phyloP scores from a whole-genome alignment of 2,797 vertebrate genomes.

The Sebastes jordani region DNA sequence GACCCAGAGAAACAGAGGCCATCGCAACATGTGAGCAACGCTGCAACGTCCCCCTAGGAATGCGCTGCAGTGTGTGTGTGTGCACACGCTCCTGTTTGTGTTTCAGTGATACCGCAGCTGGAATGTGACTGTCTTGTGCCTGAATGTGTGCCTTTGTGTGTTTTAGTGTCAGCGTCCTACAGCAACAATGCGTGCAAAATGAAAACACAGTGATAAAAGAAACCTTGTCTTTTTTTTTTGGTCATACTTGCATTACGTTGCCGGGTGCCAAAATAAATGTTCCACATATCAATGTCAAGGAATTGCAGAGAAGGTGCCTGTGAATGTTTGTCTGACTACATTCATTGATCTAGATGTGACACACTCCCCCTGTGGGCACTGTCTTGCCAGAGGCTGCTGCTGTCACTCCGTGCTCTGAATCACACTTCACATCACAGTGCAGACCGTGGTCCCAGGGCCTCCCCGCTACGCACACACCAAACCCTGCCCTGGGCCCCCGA shows the following conservation, averaged over 20 bases:
- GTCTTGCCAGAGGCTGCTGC: slow-evolving; percentile 63
- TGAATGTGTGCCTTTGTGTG: slow-evolving; percentile 75
- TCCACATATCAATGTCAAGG: slow-evolving; percentile 54
- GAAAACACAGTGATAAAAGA: slow-evolving; percentile 38
- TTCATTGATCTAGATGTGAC: slow-evolving; percentile 62
- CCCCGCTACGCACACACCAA: slow-evolving; percentile 57
- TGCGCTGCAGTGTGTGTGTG: slow-evolving; percentile 62
- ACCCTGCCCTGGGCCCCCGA: slow-evolving; percentile 63
- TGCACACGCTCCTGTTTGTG: slow-evolving; percentile 76
- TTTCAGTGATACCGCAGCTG: slow-evolving; percentile 73
- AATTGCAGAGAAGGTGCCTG: slow-evolving; percentile 15
- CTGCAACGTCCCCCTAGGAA: slow-evolving; percentile 67
- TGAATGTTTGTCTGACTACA: slow-evolving; percentile 52
- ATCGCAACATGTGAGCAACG: slow-evolving; percentile 70
- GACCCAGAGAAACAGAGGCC: slow-evolving; percentile 78
- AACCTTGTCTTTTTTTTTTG: slow-evolving; percentile 8
- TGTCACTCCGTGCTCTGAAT: slow-evolving; percentile 77
- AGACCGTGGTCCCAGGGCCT: slow-evolving; percentile 51
- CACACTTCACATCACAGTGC: slow-evolving; percentile 74
- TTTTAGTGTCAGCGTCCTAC: slow-evolving; percentile 49
- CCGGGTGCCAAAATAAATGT: slow-evolving; percentile 71
- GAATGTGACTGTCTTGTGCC: slow-evolving; percentile 79
- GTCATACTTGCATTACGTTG: slow-evolving; percentile 26
- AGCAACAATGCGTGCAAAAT: slow-evolving; percentile 38
- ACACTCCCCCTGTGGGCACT: slow-evolving; percentile 53